Percentiles rank a stretch among this genome's conserved stretches.
Evolutionary conservation across 2,888 invertebrate species (phyloP).

Genomic region (Napeogenes inachia): DNA sequence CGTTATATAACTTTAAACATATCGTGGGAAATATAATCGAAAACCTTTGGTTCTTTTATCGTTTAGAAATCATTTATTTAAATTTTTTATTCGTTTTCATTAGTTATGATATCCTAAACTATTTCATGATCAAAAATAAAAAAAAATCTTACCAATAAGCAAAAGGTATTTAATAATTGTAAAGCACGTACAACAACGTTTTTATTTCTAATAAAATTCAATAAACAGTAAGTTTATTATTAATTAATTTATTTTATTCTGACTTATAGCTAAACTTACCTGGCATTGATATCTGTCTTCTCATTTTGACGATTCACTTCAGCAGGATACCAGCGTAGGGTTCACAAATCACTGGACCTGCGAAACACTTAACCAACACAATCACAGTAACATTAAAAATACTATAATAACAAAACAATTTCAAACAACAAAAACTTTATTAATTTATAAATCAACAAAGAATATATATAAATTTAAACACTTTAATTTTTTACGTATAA

Average conservation of each 20-base stretch:
- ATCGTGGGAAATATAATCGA: no score
- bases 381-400: slow-evolving; percentile 30
- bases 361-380: slow-evolving; percentile 61
- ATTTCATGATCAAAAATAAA: no score
- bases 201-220: no score
- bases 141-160: no score
- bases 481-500: slow-evolving; percentile 33
- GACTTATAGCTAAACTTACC: slow-evolving; percentile 41
- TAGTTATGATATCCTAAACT: no score
- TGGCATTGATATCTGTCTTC: slow-evolving; percentile 62
- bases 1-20: no score
- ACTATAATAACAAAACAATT: slow-evolving; percentile 30
- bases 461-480: slow-evolving; percentile 19
- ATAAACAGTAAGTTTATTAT: no score
- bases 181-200: no score
- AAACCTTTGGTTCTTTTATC: no score
- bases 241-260: neutral
- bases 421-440: slow-evolving; percentile 20
- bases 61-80: no score
- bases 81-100: no score
- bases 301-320: slow-evolving; percentile 46
- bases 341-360: slow-evolving; percentile 59
- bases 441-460: slow-evolving; percentile 12
- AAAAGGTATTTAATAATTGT: no score
- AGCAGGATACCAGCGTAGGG: slow-evolving; percentile 44